A percentile compares a stretch with the other conserved stretches of the same genome.
Conservation (phyloP, 2,113 vertebrate genomes). For the Phoenicopterus ruber region DNA sequence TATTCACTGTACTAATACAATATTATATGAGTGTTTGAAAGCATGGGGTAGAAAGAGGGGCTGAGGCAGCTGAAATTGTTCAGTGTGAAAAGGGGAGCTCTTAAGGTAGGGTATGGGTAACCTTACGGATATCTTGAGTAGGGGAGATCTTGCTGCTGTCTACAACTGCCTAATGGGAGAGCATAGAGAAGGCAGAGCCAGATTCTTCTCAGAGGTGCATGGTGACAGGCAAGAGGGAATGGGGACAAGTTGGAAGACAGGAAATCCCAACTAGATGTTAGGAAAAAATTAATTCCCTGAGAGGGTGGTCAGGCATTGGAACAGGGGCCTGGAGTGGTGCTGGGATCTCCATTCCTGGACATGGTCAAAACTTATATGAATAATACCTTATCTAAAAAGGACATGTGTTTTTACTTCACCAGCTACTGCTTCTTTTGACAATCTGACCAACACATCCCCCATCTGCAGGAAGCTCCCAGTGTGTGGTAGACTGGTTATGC, state of each 20-base stretch:
- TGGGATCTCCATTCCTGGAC: rapidly evolving
- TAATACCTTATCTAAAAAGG: not conserved
- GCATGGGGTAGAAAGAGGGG: not conserved
- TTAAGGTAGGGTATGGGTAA: not conserved
- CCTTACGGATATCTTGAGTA: rapidly evolving
- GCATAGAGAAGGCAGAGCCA: rapidly evolving
- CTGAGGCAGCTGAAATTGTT: too few relatives aligned
- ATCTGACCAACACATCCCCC: not conserved
- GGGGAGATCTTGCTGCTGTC: not conserved
- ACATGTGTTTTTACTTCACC: not conserved
- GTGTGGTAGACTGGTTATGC: too few relatives aligned
- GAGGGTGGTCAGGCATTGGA: not conserved
- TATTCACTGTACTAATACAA: rapidly evolving
- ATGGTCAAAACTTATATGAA: not conserved
- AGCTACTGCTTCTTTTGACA: not conserved
- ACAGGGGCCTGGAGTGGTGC: not conserved
- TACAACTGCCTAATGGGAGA: not conserved
- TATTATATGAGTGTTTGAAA: not conserved
- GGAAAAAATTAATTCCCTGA: not conserved
- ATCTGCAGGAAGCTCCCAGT: not conserved
- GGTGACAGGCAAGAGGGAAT: not conserved
- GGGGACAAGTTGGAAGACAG: not conserved
- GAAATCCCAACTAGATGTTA: not conserved
- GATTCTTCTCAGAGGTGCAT: not conserved
- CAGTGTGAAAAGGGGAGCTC: not conserved